These are phyloP conservation scores for Chironomus riparius DNA, from an alignment of 2,888 invertebrate genomes.

Conservation along the genomic window DNA sequence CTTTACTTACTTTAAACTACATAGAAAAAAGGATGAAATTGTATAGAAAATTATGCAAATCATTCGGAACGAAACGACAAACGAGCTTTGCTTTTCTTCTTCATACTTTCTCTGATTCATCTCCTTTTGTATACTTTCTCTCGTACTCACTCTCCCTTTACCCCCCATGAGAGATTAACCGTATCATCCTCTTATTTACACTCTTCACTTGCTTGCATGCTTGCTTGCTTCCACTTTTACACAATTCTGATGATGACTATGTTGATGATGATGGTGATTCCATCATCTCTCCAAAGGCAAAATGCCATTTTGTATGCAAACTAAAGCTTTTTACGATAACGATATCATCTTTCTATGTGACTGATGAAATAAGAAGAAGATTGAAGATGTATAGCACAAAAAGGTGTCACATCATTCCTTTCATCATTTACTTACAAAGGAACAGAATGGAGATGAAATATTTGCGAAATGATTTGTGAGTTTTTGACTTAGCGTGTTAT, in stretches of 20 bases:
- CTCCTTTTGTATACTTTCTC: background rate
- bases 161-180: background rate
- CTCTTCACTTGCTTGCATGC: background rate
- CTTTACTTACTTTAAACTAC: too few relatives aligned
- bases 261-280: background rate
- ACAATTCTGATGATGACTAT: background rate
- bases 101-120: background rate
- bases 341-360: slow-evolving; percentile 7
- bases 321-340: slow-evolving; percentile 2
- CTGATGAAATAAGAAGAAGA: background rate
- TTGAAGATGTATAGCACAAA: background rate
- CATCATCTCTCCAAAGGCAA: background rate
- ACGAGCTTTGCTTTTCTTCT: background rate
- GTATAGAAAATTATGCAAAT: slow-evolving; percentile 17
- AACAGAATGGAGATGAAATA: too few relatives aligned
- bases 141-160: background rate
- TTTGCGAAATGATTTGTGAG: background rate
- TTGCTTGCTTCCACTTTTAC: too few relatives aligned
- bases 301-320: slow-evolving; percentile 3
- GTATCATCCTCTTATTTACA: slow-evolving; percentile 21
- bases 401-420: slow-evolving; percentile 1
- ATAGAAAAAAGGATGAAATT: background rate
- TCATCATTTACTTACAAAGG: background rate
- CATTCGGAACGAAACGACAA: background rate
- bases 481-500: too few relatives aligned